A percentile compares a stretch with the other conserved stretches of the same genome.
phyloP scores from a whole-genome alignment of 2,797 vertebrate species.

The Anguilla obscura region DNA sequence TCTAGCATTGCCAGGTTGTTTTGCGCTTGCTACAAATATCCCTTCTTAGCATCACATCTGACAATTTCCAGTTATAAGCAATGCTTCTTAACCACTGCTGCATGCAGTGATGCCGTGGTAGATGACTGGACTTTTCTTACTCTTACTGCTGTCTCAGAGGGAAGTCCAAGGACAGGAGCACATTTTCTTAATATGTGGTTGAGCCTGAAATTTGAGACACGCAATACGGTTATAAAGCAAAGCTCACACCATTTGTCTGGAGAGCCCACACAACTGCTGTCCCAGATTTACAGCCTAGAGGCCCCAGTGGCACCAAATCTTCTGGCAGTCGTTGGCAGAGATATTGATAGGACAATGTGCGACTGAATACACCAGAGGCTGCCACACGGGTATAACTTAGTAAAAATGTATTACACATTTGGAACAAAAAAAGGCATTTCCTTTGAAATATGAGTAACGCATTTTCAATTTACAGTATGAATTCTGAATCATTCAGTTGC shows the following conservation, averaged over 20 bases:
- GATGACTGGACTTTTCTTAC: not conserved
- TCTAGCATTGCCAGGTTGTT: not conserved
- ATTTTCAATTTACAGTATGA: conserved; percentile 42
- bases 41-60: not conserved
- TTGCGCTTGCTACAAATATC: not conserved
- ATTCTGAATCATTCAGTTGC: conserved; percentile 48
- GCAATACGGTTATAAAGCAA: conserved; percentile 71
- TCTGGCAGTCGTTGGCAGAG: conserved; percentile 59
- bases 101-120: not conserved
- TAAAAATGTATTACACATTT: conserved; percentile 37
- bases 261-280: conserved; percentile 73
- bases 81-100: not conserved
- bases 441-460: conserved; percentile 37
- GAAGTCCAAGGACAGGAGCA: conserved; percentile 61
- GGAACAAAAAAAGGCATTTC: conserved; percentile 35
- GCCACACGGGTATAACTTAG: conserved; percentile 41
- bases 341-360: conserved; percentile 64
- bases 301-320: conserved; percentile 69
- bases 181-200: conserved; percentile 68
- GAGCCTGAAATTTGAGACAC: conserved; percentile 73
- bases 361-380: conserved; percentile 36
- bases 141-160: not conserved
- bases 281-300: conserved; percentile 69
- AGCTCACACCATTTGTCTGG: conserved; percentile 72
- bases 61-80: not conserved